phyloP scores from a whole-genome alignment of 1,140 invertebrate species.

The Orius laevigatus region DNA sequence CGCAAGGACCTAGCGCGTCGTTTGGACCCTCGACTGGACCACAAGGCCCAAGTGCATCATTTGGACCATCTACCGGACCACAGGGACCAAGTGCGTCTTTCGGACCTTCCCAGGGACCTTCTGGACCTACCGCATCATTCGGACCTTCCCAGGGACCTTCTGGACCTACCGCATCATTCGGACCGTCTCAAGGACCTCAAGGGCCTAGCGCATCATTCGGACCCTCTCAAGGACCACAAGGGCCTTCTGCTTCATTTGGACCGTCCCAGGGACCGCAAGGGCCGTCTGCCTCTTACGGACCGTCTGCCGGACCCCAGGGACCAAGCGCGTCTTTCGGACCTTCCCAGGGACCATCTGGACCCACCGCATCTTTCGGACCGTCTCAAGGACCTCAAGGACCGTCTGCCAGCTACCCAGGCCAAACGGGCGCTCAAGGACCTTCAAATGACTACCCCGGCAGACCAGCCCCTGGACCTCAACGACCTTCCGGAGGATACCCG shows the following conservation, averaged over 20 bases:
- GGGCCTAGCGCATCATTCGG: conserved; percentile 18
- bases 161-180: conserved; percentile 19
- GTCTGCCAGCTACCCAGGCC: conserved; percentile 17
- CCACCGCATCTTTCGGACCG: conserved; percentile 21
- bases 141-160: conserved; percentile 21
- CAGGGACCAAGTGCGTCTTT: conserved; percentile 14
- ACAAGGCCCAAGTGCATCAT: conserved; percentile 20
- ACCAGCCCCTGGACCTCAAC: conserved; percentile 13
- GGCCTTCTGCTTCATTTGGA: conserved; percentile 20
- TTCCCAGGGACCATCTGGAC: conserved; percentile 22
- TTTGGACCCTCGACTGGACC: conserved; percentile 22
- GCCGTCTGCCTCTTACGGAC: conserved; percentile 15
- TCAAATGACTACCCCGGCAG: conserved; percentile 9
- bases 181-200: conserved; percentile 19
- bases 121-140: conserved; percentile 19
- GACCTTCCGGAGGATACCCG: conserved; percentile 16
- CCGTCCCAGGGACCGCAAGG: conserved; percentile 22
- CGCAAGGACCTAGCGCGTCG: conserved; percentile 18
- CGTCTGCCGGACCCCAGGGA: conserved; percentile 17
- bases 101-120: conserved; percentile 19
- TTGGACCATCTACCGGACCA: conserved; percentile 15
- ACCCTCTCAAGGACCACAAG: conserved; percentile 20
- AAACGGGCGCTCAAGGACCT: conserved; percentile 18
- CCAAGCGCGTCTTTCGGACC: conserved; percentile 11
- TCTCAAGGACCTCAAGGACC: conserved; percentile 23